Evolutionary conservation across 2,797 vertebrate species (phyloP).

Genomic region (Pangasius djambal): DNA sequence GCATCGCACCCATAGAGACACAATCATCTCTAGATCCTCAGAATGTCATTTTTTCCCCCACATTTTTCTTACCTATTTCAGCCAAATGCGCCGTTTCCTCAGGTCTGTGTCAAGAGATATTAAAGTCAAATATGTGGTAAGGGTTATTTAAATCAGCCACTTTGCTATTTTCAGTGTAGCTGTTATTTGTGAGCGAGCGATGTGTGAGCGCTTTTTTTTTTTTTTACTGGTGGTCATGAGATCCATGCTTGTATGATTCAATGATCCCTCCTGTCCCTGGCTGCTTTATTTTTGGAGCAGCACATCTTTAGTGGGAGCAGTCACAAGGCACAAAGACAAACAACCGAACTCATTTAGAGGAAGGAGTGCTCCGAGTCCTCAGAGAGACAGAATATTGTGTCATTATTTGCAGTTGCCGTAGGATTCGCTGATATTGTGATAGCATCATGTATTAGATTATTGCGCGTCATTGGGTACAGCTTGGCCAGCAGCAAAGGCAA

Average conservation of each 20-base stretch:
- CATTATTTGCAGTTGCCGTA: constrained; percentile 55
- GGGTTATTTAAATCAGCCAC: constrained; percentile 15
- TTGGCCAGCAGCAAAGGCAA: constrained; percentile 43
- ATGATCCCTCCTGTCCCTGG: constrained; percentile 72
- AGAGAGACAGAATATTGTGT: constrained; percentile 55
- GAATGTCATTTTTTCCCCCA: not conserved
- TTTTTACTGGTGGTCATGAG: constrained; percentile 71
- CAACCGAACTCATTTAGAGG: constrained; percentile 72
- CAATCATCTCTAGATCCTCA: not conserved
- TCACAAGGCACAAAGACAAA: constrained; percentile 79
- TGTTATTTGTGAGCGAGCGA: constrained; percentile 49
- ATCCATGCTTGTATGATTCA: constrained; percentile 75
- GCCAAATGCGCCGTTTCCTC: not conserved
- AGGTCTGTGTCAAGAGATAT: not conserved
- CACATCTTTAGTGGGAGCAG: constrained; percentile 75
- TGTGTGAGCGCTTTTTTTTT: not conserved
- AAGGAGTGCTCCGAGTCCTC: constrained; percentile 65
- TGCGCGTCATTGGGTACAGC: constrained; percentile 42
- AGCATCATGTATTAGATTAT: constrained; percentile 48
- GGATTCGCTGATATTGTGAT: constrained; percentile 51
- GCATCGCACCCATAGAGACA: not conserved
- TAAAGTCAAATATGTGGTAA: not conserved
- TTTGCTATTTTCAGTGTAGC: constrained; percentile 40
- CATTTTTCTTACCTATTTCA: not conserved
- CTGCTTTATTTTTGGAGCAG: constrained; percentile 79